A percentile compares a stretch with the other conserved stretches of the same genome.
Evolutionary conservation across 1,140 invertebrate species (phyloP).

Genomic region (Hycleus cichorii): DNA sequence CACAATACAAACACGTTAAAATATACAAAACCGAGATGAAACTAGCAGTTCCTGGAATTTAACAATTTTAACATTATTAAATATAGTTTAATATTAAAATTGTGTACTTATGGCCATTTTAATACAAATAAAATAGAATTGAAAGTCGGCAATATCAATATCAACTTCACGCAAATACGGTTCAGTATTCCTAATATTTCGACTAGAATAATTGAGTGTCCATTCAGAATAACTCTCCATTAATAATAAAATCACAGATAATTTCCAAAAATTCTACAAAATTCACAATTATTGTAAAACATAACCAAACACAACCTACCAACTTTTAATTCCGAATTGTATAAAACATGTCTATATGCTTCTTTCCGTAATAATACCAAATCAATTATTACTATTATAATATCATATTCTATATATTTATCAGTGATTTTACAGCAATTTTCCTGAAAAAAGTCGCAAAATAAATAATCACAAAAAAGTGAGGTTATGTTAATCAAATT

Average conservation of each 20-base stretch:
- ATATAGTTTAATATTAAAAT: too few relatives aligned
- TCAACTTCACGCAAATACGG: constrained; percentile 35
- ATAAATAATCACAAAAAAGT: constrained; percentile 6
- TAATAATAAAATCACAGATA: constrained; percentile 49
- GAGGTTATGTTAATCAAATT: constrained; percentile 35
- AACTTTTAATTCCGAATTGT: constrained; percentile 61
- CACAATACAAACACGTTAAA: constrained; percentile 21
- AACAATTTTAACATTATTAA: not conserved
- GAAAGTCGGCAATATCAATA: constrained; percentile 29
- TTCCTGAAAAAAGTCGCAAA: constrained; percentile 48
- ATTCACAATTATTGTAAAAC: constrained; percentile 27
- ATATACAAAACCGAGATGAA: constrained; percentile 27
- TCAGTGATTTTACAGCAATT: constrained; percentile 67
- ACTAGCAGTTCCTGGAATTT: constrained; percentile 26
- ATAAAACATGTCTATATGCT: constrained; percentile 76
- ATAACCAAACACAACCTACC: constrained; percentile 37
- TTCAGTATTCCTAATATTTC: constrained; percentile 29
- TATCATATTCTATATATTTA: constrained; percentile 85
- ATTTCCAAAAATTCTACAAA: constrained; percentile 53
- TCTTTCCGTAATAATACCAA: constrained; percentile 66
- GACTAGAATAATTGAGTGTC: constrained; percentile 31
- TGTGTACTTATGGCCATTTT: constrained; percentile 26
- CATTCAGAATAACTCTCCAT: constrained; percentile 54
- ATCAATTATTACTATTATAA: constrained; percentile 75
- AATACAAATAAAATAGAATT: constrained; percentile 34